Conservation (phyloP, 1,140 invertebrate species). For the Lordiphosa collinella region DNA sequence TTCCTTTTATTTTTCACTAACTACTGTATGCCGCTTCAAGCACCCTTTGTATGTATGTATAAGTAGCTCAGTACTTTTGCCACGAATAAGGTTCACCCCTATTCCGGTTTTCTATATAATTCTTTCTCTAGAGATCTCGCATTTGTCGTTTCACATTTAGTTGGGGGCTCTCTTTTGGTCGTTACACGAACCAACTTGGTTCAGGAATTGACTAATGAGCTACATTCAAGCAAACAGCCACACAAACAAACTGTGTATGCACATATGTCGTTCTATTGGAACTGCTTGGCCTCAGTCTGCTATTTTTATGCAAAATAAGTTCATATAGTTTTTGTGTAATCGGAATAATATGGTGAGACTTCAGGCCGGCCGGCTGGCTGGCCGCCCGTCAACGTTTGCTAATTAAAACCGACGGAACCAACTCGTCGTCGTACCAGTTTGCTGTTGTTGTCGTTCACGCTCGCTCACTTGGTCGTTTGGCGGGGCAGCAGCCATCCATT, state of each 20-base stretch:
- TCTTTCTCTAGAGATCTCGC: conserved; percentile 54
- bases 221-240: neutral
- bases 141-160: conserved; percentile 60
- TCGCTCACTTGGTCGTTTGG: conserved; percentile 1
- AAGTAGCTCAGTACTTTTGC: neutral
- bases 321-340: conserved; percentile 50
- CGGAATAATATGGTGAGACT: conserved; percentile 54
- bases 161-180: conserved; percentile 42
- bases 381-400: conserved; percentile 40
- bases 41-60: no score
- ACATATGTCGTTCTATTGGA: neutral
- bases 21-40: no score
- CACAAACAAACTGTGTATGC: neutral
- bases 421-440: conserved; percentile 34
- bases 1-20: no score
- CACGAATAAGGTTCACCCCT: conserved; percentile 52
- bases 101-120: conserved; percentile 25
- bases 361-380: conserved; percentile 14
- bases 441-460: conserved; percentile 9
- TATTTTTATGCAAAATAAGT: conserved; percentile 62
- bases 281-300: conserved; percentile 27
- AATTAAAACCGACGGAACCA: conserved; percentile 60
- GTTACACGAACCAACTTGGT: conserved; percentile 57
- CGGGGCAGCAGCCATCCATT: conserved; percentile 8
- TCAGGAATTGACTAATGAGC: conserved; percentile 61